Evolutionary conservation across 2,113 vertebrate species (phyloP).

Genomic region (Sapajus apella): DNA sequence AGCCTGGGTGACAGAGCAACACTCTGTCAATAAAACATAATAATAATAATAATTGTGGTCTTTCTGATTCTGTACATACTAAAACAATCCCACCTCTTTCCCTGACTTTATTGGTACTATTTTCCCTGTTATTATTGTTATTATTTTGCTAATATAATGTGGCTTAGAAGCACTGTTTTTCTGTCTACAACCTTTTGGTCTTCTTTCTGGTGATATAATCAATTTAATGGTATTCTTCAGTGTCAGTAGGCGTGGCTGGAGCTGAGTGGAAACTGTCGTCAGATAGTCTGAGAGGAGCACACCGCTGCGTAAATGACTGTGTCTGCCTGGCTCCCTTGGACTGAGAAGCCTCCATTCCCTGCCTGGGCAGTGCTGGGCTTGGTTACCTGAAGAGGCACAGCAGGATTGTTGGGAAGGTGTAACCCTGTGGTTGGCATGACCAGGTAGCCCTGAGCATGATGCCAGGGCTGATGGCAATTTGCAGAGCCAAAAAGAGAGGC

Average conservation of each 20-base stretch:
- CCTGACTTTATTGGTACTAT: constrained; percentile 65
- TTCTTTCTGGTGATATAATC: constrained; percentile 69
- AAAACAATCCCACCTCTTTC: constrained; percentile 66
- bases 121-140: constrained; percentile 64
- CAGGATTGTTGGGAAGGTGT: not conserved
- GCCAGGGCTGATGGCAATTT: not conserved
- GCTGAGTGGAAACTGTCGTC: constrained; percentile 29
- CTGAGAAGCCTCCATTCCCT: not conserved
- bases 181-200: constrained; percentile 73
- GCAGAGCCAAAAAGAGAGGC: not conserved
- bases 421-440: not conserved
- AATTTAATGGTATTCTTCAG: constrained; percentile 40
- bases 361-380: not conserved
- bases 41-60: constrained; percentile 9
- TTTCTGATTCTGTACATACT: constrained; percentile 65
- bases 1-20: too few species aligned
- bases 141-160: constrained; percentile 69
- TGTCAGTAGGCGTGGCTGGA: constrained; percentile 43
- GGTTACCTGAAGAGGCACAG: not conserved
- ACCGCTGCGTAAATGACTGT: not conserved
- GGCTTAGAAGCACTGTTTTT: constrained; percentile 65
- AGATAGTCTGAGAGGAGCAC: not conserved
- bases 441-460: not conserved
- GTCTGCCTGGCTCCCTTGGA: not conserved
- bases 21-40: too few species aligned